A percentile compares a stretch with the other conserved stretches of the same genome.
phyloP scores from a whole-genome alignment of 2,113 vertebrate genomes.

The Rhinolophus sinicus region DNA sequence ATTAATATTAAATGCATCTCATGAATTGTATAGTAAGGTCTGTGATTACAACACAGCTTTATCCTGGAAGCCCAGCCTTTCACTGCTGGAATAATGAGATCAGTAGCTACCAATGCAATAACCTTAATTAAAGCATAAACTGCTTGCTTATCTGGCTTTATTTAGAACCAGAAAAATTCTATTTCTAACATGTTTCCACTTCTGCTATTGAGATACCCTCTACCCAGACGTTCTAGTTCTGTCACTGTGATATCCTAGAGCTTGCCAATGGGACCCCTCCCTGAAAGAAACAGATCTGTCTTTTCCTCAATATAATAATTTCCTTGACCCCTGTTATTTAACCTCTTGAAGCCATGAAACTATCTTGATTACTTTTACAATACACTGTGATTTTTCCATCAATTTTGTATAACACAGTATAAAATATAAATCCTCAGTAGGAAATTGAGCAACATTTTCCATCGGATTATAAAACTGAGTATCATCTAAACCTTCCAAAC shows the following conservation, averaged over 20 bases:
- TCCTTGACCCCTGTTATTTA: background rate
- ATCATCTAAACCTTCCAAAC: background rate
- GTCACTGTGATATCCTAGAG: background rate
- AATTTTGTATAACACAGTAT: background rate
- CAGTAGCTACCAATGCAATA: background rate
- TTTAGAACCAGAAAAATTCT: background rate
- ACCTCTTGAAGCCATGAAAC: background rate
- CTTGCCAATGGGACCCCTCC: background rate
- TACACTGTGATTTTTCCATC: background rate
- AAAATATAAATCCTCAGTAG: background rate
- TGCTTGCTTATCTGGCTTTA: background rate
- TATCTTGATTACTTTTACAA: background rate
- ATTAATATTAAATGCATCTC: constrained; percentile 2
- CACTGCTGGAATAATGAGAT: background rate
- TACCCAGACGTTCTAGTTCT: background rate
- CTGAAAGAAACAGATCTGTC: background rate
- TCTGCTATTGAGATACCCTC: background rate
- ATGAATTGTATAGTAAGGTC: constrained; percentile 14
- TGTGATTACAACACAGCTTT: constrained; percentile 18
- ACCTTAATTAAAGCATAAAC: constrained; percentile 30
- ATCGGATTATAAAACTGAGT: background rate
- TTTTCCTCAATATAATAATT: background rate
- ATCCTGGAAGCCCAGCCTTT: background rate
- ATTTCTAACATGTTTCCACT: background rate
- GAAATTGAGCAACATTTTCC: background rate